Percentiles rank a stretch among this genome's conserved stretches.
These are phyloP conservation scores for Cochlearius cochlearius DNA, from an alignment of 2,113 vertebrate genomes.

Conservation along the genomic window DNA sequence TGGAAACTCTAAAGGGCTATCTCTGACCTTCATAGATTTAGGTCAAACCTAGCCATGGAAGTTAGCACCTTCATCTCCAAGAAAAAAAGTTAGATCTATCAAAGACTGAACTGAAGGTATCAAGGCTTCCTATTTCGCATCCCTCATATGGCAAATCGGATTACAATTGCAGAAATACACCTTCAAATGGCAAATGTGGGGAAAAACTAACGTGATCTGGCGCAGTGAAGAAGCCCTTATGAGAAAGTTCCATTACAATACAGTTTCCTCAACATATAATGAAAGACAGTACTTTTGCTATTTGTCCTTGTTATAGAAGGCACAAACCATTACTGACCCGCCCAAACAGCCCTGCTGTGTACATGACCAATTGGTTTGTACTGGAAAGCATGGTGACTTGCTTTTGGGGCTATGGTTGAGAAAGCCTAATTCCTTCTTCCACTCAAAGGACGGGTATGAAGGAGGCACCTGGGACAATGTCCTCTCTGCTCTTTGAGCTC, in stretches of 20 bases:
- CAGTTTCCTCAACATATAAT: not conserved
- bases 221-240: not conserved
- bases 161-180: not conserved
- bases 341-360: not conserved
- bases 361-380: not conserved
- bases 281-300: not conserved
- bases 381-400: not conserved
- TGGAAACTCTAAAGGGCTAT: not conserved
- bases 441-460: not conserved
- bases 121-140: not conserved
- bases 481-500: not conserved
- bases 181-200: not conserved
- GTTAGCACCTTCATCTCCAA: not conserved
- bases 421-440: not conserved
- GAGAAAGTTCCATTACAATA: not conserved
- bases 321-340: not conserved
- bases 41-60: not conserved
- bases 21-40: conserved; percentile 9
- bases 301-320: not conserved
- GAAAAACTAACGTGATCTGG: not conserved
- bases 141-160: not conserved
- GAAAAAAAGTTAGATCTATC: not conserved
- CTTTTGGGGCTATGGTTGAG: not conserved
- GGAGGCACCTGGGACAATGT: not conserved
- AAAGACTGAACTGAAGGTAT: not conserved